Base-by-base conservation (phyloP, 2,797 vertebrate genomes). In the Spinibarbus caldwelli region DNA sequence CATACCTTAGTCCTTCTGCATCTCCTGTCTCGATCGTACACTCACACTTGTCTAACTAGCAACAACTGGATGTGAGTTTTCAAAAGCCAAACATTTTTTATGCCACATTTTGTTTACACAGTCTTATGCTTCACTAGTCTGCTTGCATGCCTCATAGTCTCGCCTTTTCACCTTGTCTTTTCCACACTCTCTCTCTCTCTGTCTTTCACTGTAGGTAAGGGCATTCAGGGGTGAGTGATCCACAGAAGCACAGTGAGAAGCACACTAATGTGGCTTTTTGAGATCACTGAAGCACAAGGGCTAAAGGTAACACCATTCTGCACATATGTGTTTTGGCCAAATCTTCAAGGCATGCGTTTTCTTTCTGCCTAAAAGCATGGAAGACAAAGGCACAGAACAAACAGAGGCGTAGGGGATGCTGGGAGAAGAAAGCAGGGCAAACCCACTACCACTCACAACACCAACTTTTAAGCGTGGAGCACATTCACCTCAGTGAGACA, bases 251-350 rank as follows among this genome's bases (percentile, higher is more conserved):
- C 38, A 23, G 38, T 34, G 54, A 73, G 70, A 73, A 73, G 70
- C 41, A 49, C 34, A 54, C 80, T 81, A 54, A 71, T 81, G 43
- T 81, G 14, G 67, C 31, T 57, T 38, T 57, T 34, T 59, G 8
- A 83, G 29, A 73, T 21, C 36, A 62, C 54, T 45, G 52, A 62
- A 71, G 66, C 26, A 41, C 14, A 43, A 78, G n/a, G 45, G 19
- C 26, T 47, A 45, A 73, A 59, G 21, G 38, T 6, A 23, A 82
- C 41, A 23, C 21, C 19, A 1, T 54, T 81, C 34, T 41, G n/a
- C 11, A 31, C 12, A 1, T 15, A 4, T 19, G 15, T 10, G 6
- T 57, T 70, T 71, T 7, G 3, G 23, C 15, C 26, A 57, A 38
- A 54, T 71, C 59, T 19, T 45, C 8, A 79, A 31, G 12, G 31